Evolutionary conservation across 2,797 vertebrate species (phyloP).

Genomic region (Gallinago solitaria): DNA sequence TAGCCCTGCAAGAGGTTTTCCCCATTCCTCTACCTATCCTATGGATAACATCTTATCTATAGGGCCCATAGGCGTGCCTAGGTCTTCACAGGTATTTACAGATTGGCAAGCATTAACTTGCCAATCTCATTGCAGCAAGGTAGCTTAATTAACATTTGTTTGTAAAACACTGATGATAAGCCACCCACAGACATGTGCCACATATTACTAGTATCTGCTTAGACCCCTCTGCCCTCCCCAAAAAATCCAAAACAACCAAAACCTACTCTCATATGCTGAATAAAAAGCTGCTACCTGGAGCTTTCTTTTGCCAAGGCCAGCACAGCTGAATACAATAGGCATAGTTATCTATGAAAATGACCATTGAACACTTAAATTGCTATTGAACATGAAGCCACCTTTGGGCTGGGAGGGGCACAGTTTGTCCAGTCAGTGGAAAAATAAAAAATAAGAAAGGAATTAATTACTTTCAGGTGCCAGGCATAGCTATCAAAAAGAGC

Average conservation of each 20-base stretch:
- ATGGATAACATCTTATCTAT: background rate
- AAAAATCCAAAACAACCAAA: background rate
- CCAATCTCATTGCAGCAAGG: background rate
- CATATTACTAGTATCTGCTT: background rate
- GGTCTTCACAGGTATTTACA: background rate
- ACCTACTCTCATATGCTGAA: background rate
- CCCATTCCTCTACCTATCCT: background rate
- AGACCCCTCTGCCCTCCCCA: background rate
- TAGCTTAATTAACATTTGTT: conserved; percentile 22
- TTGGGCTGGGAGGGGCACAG: conserved; percentile 24
- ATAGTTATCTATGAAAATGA: background rate
- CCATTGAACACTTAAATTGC: conserved; percentile 36
- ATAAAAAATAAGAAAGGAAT: conserved; percentile 12
- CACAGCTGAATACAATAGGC: conserved; percentile 7
- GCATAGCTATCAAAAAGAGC: background rate
- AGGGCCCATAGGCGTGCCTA: conserved; percentile 23
- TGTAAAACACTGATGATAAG: conserved; percentile 33
- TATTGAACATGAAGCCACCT: conserved; percentile 36
- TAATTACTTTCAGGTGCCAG: background rate
- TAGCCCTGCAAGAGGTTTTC: background rate
- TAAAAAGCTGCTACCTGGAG: background rate
- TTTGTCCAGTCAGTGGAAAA: background rate
- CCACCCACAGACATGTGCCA: conserved; percentile 1
- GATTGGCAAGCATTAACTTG: conserved; percentile 45
- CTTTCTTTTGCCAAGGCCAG: background rate